Evolutionary conservation across 2,797 vertebrate species (phyloP), one percentile per base, ranked within the genome.

Genomic region (Esox lucius): DNA sequence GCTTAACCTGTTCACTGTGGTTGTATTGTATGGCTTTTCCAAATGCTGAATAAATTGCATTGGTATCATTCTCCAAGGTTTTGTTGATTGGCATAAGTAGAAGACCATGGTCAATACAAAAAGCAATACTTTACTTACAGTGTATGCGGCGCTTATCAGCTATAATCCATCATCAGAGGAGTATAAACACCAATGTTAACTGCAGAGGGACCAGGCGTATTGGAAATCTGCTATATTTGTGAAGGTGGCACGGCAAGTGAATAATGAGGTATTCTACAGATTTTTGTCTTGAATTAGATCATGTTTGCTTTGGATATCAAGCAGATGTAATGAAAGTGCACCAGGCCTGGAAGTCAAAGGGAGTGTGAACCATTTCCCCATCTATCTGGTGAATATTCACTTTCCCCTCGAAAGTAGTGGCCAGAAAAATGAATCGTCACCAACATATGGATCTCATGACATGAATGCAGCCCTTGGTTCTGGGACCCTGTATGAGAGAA

Each of bases 1-100:
- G 62, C 78, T 90, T 81, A 85, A 83, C 74, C 82, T 89, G 85
- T 68, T 39, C 65, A 68, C 15, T 35, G 19, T 11, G 8, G 19
- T 22, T 56, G 53, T 56, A n/a, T 16, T 68, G 4, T n/a, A 68
- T 19, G 65, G 19, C 17, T 68, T 68, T 39, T 68, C 68, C 33
- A 68, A 22, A 68, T 67, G 35, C n/a, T n/a, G 5, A n/a, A 67
- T 17, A 67, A 12, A 39, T 67, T 4, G 13, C 53, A 59, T 59
- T 59, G 7, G 19, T n/a, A 59, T 59, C 6, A 59, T 59, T 59
- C 53, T 59, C 53, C n/a, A 11, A 59, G 19, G n/a, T 3, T 3
- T 59, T 59, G 49, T n/a, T 22, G 17, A 56, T 56, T 7, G 53
- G 53, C 49, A 51, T 51, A 16, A 17, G 59, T 62, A 22, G n/a